These are phyloP conservation scores for Microchrysa polita DNA, from an alignment of 2,888 invertebrate genomes.

Conservation along the genomic window DNA sequence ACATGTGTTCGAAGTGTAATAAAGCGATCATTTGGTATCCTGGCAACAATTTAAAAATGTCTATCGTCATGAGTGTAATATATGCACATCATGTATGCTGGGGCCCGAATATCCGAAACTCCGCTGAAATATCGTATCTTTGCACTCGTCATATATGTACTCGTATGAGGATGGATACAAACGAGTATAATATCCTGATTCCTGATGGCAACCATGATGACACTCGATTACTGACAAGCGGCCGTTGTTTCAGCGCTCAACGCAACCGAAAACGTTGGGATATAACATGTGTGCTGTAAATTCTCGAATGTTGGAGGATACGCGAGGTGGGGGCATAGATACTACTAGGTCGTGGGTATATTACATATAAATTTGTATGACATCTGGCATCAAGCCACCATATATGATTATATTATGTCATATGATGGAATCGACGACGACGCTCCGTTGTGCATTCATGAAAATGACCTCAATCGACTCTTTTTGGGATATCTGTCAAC, in stretches of 20 bases:
- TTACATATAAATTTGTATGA: constrained; percentile 17
- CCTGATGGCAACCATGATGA: constrained; percentile 8
- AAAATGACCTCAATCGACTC: background rate
- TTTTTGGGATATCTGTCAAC: background rate
- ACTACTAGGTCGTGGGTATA: background rate
- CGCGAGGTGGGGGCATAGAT: too few species aligned
- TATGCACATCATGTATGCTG: background rate
- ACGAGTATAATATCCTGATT: constrained; percentile 1
- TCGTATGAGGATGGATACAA: background rate
- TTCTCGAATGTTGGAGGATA: background rate
- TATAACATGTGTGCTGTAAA: constrained; percentile 2
- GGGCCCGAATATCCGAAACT: too few species aligned
- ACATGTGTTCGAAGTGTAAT: constrained; percentile 26
- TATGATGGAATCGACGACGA: background rate
- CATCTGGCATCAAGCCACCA: constrained; percentile 8
- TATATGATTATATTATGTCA: constrained; percentile 1
- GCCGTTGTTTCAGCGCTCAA: background rate
- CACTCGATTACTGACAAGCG: background rate
- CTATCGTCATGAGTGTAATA: constrained; percentile 8
- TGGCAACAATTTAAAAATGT: constrained; percentile 22
- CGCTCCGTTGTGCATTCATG: background rate
- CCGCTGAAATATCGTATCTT: background rate
- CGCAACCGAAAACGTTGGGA: background rate
- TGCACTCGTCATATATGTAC: background rate
- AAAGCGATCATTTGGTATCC: constrained; percentile 24